These are phyloP conservation scores for Medauroidea extradentata DNA, from an alignment of 1,140 invertebrate species.

Conservation along the genomic window DNA sequence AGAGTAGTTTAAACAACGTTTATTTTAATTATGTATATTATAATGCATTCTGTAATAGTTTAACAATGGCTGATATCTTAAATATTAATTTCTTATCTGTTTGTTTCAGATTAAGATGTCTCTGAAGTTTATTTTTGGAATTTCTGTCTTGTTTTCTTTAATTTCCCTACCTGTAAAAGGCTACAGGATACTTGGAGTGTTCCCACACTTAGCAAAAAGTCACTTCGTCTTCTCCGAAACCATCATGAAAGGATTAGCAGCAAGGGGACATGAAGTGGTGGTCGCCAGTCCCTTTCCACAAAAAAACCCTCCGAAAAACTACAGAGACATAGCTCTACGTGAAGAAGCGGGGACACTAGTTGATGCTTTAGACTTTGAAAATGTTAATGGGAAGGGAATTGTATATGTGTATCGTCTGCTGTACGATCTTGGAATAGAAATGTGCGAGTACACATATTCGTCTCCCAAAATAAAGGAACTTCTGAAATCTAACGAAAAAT, in stretches of 20 bases:
- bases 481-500: conserved; percentile 17
- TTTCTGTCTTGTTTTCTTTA: no score
- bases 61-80: no score
- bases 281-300: conserved; percentile 39
- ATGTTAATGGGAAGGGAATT: background rate
- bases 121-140: no score
- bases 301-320: conserved; percentile 43
- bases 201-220: conserved; percentile 38
- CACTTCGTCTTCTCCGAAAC: conserved; percentile 38
- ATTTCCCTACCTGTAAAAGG: no score
- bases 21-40: no score
- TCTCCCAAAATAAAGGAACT: conserved; percentile 11
- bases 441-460: conserved; percentile 5
- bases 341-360: background rate
- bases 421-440: background rate
- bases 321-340: conserved; percentile 41
- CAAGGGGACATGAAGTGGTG: conserved; percentile 44
- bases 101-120: no score
- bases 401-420: background rate
- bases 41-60: no score
- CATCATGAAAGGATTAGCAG: conserved; percentile 37
- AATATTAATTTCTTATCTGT: no score
- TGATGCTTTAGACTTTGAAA: background rate
- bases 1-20: no score
- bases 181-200: conserved; percentile 32